These are phyloP conservation scores for Eidolon dupreanum DNA, from an alignment of 2,797 vertebrate species.

Conservation along the genomic window DNA sequence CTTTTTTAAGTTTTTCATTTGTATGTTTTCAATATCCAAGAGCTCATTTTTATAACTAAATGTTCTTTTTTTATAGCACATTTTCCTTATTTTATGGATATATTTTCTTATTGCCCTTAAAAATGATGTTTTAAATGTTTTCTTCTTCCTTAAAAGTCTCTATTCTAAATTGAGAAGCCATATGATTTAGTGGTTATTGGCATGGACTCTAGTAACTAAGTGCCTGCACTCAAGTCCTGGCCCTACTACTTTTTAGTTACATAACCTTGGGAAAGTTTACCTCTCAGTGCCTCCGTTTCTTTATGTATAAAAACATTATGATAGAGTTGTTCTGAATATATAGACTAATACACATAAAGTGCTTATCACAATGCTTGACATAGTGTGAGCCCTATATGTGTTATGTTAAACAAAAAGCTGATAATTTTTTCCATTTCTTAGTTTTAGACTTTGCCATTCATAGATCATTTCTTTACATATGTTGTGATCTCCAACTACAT, in stretches of 20 bases:
- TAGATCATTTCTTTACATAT: not conserved
- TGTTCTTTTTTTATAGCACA: not conserved
- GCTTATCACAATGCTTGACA: not conserved
- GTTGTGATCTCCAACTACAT: not conserved
- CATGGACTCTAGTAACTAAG: not conserved
- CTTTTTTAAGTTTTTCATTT: not conserved
- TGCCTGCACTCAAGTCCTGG: not conserved
- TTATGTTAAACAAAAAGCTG: not conserved
- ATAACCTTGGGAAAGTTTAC: not conserved
- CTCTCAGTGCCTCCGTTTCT: not conserved
- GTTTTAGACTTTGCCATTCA: not conserved
- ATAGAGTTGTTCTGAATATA: not conserved
- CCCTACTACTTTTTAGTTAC: not conserved
- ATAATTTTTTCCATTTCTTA: not conserved
- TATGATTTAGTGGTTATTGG: not conserved
- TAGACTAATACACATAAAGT: not conserved
- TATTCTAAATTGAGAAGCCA: not conserved
- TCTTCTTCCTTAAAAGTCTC: not conserved
- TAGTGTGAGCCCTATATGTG: not conserved
- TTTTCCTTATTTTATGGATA: not conserved
- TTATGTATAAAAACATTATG: not conserved
- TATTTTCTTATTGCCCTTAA: not conserved
- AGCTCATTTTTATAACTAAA: not conserved
- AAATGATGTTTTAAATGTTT: constrained; percentile 6
- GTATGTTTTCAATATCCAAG: not conserved